Base-by-base conservation (phyloP, 2,113 vertebrate genomes). In the Eptesicus fuscus region DNA sequence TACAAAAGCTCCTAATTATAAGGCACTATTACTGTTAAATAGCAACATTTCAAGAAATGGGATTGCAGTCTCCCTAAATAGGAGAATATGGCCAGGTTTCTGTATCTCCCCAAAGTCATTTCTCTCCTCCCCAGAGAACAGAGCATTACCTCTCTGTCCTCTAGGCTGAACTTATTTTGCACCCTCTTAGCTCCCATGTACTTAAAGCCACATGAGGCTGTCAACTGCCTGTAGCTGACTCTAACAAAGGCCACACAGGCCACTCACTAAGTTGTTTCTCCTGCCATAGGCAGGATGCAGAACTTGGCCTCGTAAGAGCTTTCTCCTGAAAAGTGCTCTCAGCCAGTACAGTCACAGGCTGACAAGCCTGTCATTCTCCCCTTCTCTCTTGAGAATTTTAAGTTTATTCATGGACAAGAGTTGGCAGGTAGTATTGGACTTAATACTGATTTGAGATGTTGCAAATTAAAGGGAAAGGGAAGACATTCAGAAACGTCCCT, bases 201-300 rank as follows among this genome's bases (percentile, higher is more conserved):
- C 80, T 90, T 87, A 92, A 96, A 96, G 61, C 71, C 93, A 96
- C 91, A 93, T 86, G 83, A 90, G 70, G 76, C 92, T 95, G 96
- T 97, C 92, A 96, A 82, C 87, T 96, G 93, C 83, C 70, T 67
- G 47, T 30, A 95, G 83, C 73, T 97, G 92, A 79, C 87, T 95
- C 79, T 91, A 97, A 97, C 85, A 90, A 96, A 96, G 89, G 83
- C 86, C 95, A 97, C 86, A 69, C 79, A 69, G 25, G 40, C 56
- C 76, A 92, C 37, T 93, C 86, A 76, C 4, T 70, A 86, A 91
- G 40, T 95, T 86, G 63, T 91, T 83, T 12, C 32, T 47, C 63
- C 42, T 51, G 59, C 70, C 79, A 61, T 83, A 83, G 79, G 63
- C 83, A 90, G 51, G 47, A 96, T 76, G 79, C 28, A 93, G 90